These are phyloP conservation scores for Drosophila colorata DNA, from an alignment of 2,888 invertebrate genomes.

Conservation along the genomic window DNA sequence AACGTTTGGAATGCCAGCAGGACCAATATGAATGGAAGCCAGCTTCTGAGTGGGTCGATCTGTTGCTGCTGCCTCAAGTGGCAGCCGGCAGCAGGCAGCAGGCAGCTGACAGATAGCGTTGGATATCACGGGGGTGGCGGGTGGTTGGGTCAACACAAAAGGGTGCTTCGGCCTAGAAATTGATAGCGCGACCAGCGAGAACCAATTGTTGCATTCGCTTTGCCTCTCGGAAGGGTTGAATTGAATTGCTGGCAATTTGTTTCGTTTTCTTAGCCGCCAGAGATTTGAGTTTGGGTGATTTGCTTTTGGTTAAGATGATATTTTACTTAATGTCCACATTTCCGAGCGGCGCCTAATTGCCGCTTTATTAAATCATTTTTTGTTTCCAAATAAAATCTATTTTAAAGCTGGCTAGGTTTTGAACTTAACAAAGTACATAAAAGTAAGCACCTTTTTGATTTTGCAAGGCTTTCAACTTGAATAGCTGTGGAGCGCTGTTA, in stretches of 20 bases:
- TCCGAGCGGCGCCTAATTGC: conserved; percentile 34
- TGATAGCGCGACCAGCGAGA: conserved; percentile 43
- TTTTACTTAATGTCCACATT: conserved; percentile 38
- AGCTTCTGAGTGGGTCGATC: conserved; percentile 37
- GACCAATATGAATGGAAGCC: conserved; percentile 54
- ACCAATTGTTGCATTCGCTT: conserved; percentile 63
- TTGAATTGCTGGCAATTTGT: conserved; percentile 67
- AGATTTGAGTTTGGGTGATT: conserved; percentile 18
- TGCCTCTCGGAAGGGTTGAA: conserved; percentile 38
- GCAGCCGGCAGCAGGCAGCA: conserved; percentile 8
- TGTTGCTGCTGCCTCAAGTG: conserved; percentile 38
- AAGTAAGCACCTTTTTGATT: no score
- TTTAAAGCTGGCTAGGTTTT: background rate
- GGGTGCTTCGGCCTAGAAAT: conserved; percentile 44
- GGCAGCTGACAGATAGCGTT: conserved; percentile 22
- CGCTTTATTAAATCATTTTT: background rate
- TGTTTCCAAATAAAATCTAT: conserved; percentile 17
- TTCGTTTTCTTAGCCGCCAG: conserved; percentile 6
- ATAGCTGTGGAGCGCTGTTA: no score
- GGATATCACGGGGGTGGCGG: background rate
- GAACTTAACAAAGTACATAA: background rate
- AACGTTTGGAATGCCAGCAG: conserved; percentile 53
- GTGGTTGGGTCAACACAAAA: conserved; percentile 37
- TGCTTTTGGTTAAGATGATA: conserved; percentile 27
- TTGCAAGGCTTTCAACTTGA: no score